Evolutionary conservation across 2,888 invertebrate species (phyloP).

Genomic region (Ochlodes sylvanus): DNA sequence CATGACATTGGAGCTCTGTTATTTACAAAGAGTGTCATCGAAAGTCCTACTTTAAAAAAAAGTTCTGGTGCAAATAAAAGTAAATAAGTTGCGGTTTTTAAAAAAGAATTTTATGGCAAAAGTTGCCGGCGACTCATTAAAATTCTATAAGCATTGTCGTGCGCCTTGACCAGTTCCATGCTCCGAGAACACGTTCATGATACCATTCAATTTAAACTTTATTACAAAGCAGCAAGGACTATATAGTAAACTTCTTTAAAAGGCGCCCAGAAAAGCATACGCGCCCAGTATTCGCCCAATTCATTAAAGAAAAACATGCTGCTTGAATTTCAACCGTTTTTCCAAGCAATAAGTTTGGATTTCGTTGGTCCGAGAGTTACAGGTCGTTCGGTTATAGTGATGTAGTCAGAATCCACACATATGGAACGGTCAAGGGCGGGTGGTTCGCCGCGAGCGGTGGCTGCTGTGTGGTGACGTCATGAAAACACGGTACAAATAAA

Average conservation of each 20-base stretch:
- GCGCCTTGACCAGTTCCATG: conserved; percentile 45
- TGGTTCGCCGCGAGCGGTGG: conserved; percentile 20
- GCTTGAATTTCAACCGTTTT: conserved; percentile 18
- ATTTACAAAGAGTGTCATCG: neutral
- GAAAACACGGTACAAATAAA: conserved; percentile 16
- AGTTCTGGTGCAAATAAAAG: neutral
- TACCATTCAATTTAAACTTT: conserved; percentile 36
- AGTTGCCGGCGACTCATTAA: conserved; percentile 41
- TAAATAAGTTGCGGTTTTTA: neutral
- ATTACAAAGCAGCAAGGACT: conserved; percentile 32
- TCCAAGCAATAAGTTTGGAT: neutral
- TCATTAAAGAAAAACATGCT: neutral
- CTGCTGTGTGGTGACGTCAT: conserved; percentile 13
- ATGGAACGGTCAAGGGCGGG: conserved; percentile 57
- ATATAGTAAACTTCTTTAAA: neutral
- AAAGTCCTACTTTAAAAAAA: neutral
- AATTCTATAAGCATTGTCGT: conserved; percentile 44
- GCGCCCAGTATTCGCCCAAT: conserved; percentile 4
- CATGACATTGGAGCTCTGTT: neutral
- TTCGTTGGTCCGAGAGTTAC: neutral
- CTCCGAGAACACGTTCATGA: conserved; percentile 34
- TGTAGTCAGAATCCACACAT: conserved; percentile 40
- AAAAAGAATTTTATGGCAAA: conserved; percentile 19
- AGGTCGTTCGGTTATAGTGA: conserved; percentile 30
- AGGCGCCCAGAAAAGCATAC: conserved; percentile 3